Evolutionary conservation across 2,888 invertebrate genomes (phyloP), one percentile per base, ranked within the genome.

Genomic region (Mamestra brassicae): DNA sequence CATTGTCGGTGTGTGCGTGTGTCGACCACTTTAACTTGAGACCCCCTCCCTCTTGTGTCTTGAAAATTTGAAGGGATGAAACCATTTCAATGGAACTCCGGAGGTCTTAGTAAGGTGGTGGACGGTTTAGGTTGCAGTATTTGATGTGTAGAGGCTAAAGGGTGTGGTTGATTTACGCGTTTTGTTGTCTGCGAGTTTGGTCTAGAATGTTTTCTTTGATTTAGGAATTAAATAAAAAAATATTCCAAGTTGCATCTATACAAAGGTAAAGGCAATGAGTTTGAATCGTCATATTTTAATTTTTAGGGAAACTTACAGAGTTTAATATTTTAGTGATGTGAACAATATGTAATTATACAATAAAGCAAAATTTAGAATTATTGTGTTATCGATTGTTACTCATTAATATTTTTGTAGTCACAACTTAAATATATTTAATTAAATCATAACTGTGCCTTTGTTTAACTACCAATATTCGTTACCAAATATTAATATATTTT

Each of bases 21-120:
- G 83, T 73, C 81, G 71, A 75, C 89, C 89, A 88, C 13, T 76
- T n/a, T 85, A 81, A 34, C 38, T 70, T 79, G 87, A 85, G 66
- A 76, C 83, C 61, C 87, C 85, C 81, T 76, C 67, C 79, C 85
- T 74, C 89, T 73, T 71, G 15, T 38, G 45, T 65, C 68, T 74
- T 73, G 15, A 67, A 64, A 36, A 72, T 74, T 58, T 60, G 63
- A 78, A 57, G 78, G 70, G 69, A 10, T 69, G 71, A 68, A 72
- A 66, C 66, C 55, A 11, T 71, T 75, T 84, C 67, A 81, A 88
- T 78, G 72, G 72, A 78, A 68, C 45, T 74, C 66, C 63, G 71
- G 15, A 66, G 88, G 71, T 85, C 87, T 86, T 80, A 50, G 36
- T 72, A 67, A 71, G 78, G 1, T 85, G 87, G 88, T 79, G 55